Percentiles rank a stretch among this genome's conserved stretches.
These are phyloP conservation scores for Rhea pennata DNA, from an alignment of 2,113 vertebrate species.

Conservation along the genomic window DNA sequence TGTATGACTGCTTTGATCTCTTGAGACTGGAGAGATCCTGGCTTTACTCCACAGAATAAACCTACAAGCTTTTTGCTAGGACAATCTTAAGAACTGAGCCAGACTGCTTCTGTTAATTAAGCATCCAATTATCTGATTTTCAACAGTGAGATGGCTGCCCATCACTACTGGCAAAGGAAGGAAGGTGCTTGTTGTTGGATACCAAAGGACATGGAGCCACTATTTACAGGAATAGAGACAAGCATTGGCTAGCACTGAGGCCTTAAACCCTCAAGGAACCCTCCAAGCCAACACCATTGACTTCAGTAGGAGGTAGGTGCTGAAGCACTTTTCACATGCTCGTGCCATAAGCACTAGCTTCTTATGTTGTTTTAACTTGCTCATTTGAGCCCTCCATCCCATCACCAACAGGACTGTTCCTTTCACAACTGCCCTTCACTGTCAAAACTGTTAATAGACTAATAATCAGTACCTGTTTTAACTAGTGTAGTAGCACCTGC, in stretches of 20 bases:
- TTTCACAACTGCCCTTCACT: background rate
- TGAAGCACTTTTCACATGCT: background rate
- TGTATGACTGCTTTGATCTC: background rate
- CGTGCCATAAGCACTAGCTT: background rate
- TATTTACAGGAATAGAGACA: background rate
- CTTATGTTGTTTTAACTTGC: background rate
- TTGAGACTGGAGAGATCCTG: background rate
- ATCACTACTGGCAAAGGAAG: background rate
- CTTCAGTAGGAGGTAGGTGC: background rate
- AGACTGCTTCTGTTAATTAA: background rate
- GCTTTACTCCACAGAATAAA: background rate
- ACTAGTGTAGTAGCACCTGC: background rate
- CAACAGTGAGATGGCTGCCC: background rate
- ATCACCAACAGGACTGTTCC: background rate
- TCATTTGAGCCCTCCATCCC: background rate
- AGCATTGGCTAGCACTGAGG: background rate
- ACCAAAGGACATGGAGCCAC: background rate
- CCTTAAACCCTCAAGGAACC: background rate
- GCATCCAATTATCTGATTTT: background rate
- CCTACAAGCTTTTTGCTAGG: background rate
- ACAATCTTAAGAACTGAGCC: background rate
- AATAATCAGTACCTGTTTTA: background rate
- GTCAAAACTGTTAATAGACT: background rate
- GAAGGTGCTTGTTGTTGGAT: background rate
- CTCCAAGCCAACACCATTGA: background rate